These are phyloP conservation scores for Rhagoletis pomonella DNA, from an alignment of 1,140 invertebrate species.

Conservation along the genomic window DNA sequence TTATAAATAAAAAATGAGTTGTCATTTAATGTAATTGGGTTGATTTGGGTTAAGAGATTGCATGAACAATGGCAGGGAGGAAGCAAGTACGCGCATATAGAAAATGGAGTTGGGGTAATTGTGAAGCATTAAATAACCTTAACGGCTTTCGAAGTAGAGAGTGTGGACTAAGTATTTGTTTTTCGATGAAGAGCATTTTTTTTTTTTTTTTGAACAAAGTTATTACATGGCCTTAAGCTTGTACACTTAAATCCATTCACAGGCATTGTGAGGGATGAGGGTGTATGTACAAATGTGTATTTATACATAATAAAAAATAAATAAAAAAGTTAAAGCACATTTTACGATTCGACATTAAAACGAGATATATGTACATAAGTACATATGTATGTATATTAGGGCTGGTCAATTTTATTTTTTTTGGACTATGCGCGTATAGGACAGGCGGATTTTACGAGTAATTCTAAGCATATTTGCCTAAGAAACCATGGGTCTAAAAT, in stretches of 20 bases:
- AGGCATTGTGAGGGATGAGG: background rate
- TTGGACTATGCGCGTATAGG: no score
- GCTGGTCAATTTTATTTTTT: no score
- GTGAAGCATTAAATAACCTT: no score
- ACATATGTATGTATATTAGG: no score
- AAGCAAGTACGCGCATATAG: background rate
- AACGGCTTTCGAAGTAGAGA: no score
- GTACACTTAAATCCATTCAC: background rate
- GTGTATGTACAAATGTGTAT: background rate
- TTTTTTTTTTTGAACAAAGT: constrained; percentile 25
- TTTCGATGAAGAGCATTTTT: no score
- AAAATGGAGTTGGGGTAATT: no score
- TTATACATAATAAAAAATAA: background rate
- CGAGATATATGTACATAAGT: no score
- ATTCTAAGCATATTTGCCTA: no score
- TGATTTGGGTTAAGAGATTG: background rate
- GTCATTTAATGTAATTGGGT: background rate
- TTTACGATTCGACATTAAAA: constrained; percentile 38
- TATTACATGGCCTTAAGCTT: background rate
- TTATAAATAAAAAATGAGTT: constrained; percentile 32
- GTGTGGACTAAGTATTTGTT: no score
- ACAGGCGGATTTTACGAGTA: no score
- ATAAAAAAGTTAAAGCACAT: constrained; percentile 28
- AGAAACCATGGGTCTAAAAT: no score
- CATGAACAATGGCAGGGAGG: background rate